Evolutionary conservation across 2,888 invertebrate genomes (phyloP).

Genomic region (Drosophila atroscutellata): DNA sequence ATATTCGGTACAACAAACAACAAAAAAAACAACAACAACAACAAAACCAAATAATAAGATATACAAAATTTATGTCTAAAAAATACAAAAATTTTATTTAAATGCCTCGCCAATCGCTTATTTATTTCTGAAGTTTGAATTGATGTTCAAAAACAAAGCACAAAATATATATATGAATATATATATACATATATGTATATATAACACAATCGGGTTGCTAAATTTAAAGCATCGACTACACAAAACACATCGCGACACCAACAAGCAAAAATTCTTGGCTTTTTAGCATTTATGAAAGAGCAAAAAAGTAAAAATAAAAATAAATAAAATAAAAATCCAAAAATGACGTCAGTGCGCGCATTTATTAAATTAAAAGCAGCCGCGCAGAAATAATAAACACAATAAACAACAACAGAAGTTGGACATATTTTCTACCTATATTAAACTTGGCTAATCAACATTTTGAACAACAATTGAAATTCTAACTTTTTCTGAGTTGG

Average conservation of each 20-base stretch:
- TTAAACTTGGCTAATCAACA: conserved; percentile 15
- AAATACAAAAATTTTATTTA: conserved; percentile 8
- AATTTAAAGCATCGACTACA: conserved; percentile 52
- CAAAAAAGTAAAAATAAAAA: background rate
- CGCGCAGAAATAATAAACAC: conserved; percentile 15
- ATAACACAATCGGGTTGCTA: conserved; percentile 47
- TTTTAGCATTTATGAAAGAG: conserved; percentile 59
- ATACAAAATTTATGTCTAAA: background rate
- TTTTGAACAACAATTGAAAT: conserved; percentile 6
- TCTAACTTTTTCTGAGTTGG: background rate
- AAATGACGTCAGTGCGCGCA: conserved; percentile 74
- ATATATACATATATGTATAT: conserved; percentile 16
- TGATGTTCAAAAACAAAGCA: conserved; percentile 50
- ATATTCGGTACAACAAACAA: conserved; percentile 12
- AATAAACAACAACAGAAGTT: conserved; percentile 19
- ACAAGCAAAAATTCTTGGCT: conserved; percentile 38
- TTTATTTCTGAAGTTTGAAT: conserved; percentile 42
- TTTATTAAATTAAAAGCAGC: conserved; percentile 55
- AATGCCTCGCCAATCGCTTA: conserved; percentile 12
- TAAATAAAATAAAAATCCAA: conserved; percentile 10
- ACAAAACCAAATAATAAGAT: conserved; percentile 3
- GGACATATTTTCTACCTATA: conserved; percentile 36
- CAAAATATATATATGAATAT: background rate
- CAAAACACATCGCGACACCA: conserved; percentile 22
- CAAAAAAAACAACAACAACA: background rate